Percentiles rank a stretch among this genome's conserved stretches.
These are phyloP conservation scores for Amphiduros pacificus DNA, from an alignment of 2,888 invertebrate genomes.

Conservation along the genomic window DNA sequence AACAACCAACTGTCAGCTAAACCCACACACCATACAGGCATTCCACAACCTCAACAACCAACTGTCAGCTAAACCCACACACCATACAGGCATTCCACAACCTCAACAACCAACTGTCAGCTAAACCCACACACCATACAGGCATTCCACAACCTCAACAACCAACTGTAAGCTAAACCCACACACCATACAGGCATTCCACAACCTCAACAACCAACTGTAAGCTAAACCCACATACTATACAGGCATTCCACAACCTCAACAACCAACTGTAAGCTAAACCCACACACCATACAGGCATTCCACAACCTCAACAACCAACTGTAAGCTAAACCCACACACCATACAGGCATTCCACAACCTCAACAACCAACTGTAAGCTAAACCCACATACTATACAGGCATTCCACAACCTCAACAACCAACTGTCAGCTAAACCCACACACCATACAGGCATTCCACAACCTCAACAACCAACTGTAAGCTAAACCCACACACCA, in stretches of 20 bases:
- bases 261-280: background rate
- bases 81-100: background rate
- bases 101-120: background rate
- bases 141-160: background rate
- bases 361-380: background rate
- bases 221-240: too few species aligned
- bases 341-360: background rate
- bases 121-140: too few species aligned
- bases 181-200: background rate
- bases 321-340: too few species aligned
- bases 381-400: too few species aligned
- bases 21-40: background rate
- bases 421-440: too few species aligned
- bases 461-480: background rate
- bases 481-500: too few species aligned
- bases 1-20: background rate
- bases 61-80: too few species aligned
- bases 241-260: background rate
- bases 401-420: background rate
- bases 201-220: background rate
- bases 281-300: background rate
- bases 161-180: too few species aligned
- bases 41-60: background rate
- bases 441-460: background rate
- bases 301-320: background rate